A percentile compares a stretch with the other conserved stretches of the same genome.
Conservation (phyloP, 1,140 invertebrate genomes). For the Sarcophaga peregrina region DNA sequence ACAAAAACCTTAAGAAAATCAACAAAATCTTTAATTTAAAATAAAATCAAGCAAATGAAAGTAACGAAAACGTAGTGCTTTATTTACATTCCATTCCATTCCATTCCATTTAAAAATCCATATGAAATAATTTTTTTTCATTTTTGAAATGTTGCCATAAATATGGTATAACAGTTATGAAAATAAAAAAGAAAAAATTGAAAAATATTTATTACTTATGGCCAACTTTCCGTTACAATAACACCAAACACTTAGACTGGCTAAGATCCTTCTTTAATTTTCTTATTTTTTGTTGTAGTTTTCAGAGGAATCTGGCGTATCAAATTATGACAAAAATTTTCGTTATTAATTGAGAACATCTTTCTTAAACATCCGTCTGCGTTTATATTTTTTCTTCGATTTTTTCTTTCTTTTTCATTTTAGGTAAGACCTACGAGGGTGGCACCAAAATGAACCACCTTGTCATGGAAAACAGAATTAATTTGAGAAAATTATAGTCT, state of each 20-base stretch:
- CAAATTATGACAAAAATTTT: constrained; percentile 27
- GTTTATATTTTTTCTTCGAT: too few relatives aligned
- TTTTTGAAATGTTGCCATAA: constrained; percentile 9
- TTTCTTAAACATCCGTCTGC: constrained; percentile 5
- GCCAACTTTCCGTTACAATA: too few relatives aligned
- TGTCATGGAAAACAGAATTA: too few relatives aligned
- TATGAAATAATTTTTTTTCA: neutral
- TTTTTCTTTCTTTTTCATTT: too few relatives aligned
- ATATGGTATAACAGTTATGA: neutral
- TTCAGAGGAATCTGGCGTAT: neutral
- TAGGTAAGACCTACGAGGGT: too few relatives aligned
- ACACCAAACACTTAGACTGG: neutral
- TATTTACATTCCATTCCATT: too few relatives aligned
- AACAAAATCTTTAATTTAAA: constrained; percentile 22
- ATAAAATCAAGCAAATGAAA: neutral
- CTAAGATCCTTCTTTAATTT: too few relatives aligned
- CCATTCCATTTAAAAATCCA: neutral
- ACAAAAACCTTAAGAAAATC: neutral
- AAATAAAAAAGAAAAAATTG: neutral
- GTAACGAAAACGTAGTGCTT: too few relatives aligned
- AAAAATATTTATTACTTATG: neutral
- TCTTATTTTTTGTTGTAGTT: neutral
- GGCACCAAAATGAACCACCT: too few relatives aligned
- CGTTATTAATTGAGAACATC: constrained; percentile 25
- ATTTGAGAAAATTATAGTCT: too few relatives aligned